Evolutionary conservation across 35 echinoderm and acorn worm species (phyloP), one percentile per base, ranked within the genome.

Genomic region (Eucidaris tribuloides): DNA sequence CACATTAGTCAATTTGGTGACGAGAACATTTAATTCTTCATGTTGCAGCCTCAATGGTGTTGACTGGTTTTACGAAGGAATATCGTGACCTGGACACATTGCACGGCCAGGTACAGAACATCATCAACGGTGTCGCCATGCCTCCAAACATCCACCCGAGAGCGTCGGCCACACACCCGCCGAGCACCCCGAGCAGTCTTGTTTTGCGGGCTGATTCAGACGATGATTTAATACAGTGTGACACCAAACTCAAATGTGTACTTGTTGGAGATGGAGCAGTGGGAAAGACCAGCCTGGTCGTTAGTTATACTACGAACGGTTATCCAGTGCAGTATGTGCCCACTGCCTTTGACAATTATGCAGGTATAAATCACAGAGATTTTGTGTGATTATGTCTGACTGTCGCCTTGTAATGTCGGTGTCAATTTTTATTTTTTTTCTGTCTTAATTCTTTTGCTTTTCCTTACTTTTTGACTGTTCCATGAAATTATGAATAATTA

Each of bases 231-330:
- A 78, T 85, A 54, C 81, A 64, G 7, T 78, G 82, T 91, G 84
- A 91, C 65, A 81, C 84, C 81, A 90, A 90, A 86, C 74, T 99
- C 20, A 99, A 99, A 79, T 99, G 96, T 85, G 96, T 99, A 43
- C 80, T 99, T 35, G 83, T 99, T 50, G 96, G 96, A 56, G 96
- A 99, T 81, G 96, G 96, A 50, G 86, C 90, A 78, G 87, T 93
- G 50, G 90, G 96, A 9, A 99, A 99, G 62, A 99, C 96, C 55
- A 99, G 96, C 84, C 59, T 99, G 35, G 90, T 99, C 15, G 96
- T 99, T 52, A 99, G 96, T 81, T 99, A 99, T 72, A 99, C 96
- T 49, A 99, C 96, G 29, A 99, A 99, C 84, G 96, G 96, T 20
- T 99, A 99, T 60, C 96, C 96, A 58, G 84, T 88, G 72, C 86